A percentile compares a stretch with the other conserved stretches of the same genome.
phyloP scores from a whole-genome alignment of 2,113 vertebrate genomes.

The Rattus rattus region DNA sequence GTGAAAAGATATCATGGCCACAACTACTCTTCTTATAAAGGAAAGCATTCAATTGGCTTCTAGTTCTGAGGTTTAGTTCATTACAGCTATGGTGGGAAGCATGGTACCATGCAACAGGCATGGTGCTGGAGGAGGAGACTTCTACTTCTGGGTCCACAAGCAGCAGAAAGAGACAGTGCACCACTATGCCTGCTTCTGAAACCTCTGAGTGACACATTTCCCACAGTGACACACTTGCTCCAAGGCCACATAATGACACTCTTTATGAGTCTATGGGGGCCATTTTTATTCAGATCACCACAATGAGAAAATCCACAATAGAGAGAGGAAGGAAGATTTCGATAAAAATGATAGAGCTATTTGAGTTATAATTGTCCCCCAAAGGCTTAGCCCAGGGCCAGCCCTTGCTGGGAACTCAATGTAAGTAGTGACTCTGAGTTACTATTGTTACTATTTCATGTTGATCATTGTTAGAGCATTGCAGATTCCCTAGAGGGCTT shows the following conservation, averaged over 20 bases:
- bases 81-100: not conserved
- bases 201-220: not conserved
- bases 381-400: not conserved
- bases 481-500: not conserved
- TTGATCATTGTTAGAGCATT: not conserved
- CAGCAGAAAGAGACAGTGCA: not conserved
- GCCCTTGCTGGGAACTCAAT: not conserved
- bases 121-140: not conserved
- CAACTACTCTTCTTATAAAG: not conserved
- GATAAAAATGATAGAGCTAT: not conserved
- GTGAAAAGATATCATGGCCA: not conserved
- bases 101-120: not conserved
- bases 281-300: not conserved
- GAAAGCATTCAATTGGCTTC: not conserved
- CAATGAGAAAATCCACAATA: not conserved
- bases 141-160: not conserved
- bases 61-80: not conserved
- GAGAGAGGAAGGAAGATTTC: not conserved
- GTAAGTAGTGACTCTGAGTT: not conserved
- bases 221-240: not conserved
- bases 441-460: not conserved
- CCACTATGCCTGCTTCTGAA: not conserved
- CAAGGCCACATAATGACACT: not conserved
- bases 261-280: not conserved
- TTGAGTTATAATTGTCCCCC: not conserved